Evolutionary conservation across 2,888 invertebrate species (phyloP).

Genomic region (Blastobasis adustella): DNA sequence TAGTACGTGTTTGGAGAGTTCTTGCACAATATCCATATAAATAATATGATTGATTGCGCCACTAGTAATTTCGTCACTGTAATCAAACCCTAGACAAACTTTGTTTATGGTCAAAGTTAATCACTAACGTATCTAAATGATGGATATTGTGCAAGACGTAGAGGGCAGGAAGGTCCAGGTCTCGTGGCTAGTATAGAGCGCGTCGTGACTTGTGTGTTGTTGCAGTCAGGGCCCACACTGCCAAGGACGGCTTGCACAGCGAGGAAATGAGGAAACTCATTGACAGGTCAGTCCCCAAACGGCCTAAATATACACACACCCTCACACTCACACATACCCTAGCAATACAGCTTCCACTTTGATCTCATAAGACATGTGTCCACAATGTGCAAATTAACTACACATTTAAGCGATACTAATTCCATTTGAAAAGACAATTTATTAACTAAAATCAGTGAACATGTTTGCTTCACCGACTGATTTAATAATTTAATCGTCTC

Average conservation of each 20-base stretch:
- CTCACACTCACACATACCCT: slow-evolving; percentile 1
- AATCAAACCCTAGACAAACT: background rate
- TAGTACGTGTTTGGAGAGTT: slow-evolving; percentile 52
- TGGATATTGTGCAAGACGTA: slow-evolving; percentile 46
- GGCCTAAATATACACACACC: slow-evolving; percentile 12
- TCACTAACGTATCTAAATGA: slow-evolving; percentile 3
- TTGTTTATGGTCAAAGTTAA: too few relatives aligned
- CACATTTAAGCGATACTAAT: too few relatives aligned
- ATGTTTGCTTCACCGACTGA: too few relatives aligned
- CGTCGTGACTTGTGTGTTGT: slow-evolving; percentile 73
- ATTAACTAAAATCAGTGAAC: too few relatives aligned
- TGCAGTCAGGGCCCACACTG: slow-evolving; percentile 80
- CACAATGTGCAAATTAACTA: too few relatives aligned
- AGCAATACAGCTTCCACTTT: too few relatives aligned
- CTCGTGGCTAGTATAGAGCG: slow-evolving; percentile 63
- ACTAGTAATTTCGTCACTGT: too few relatives aligned
- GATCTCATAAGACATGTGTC: too few relatives aligned
- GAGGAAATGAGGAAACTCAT: slow-evolving; percentile 98
- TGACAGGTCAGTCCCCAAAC: slow-evolving; percentile 88
- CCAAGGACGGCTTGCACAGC: slow-evolving; percentile 94
- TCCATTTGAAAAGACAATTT: too few relatives aligned
- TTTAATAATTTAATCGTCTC: too few relatives aligned
- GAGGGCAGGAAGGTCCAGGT: slow-evolving; percentile 46
- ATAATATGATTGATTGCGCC: background rate
- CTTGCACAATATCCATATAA: slow-evolving; percentile 35